Evolutionary conservation across 2,797 vertebrate genomes (phyloP).

Genomic region (Microctenopoma steveboyesi): DNA sequence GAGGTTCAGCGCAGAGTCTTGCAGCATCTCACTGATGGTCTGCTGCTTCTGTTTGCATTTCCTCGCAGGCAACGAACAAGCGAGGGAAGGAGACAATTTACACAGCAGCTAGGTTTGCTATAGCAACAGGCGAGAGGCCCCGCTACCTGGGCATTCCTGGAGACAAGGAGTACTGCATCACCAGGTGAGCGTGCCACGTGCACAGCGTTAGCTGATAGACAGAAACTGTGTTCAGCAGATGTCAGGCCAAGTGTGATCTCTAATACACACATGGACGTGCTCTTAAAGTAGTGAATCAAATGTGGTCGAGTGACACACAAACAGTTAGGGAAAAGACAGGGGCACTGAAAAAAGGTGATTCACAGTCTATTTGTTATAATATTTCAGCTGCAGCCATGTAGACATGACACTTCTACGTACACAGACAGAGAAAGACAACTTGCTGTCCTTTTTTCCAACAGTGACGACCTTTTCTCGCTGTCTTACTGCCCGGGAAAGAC

Average conservation of each 20-base stretch:
- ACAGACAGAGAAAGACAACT: background rate
- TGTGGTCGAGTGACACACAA: background rate
- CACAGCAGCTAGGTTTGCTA: constrained; percentile 89
- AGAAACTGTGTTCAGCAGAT: background rate
- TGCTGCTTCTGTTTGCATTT: constrained; percentile 21
- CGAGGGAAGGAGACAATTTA: constrained; percentile 91
- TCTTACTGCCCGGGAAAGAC: constrained; percentile 95
- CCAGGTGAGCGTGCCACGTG: constrained; percentile 84
- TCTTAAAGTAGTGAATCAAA: background rate
- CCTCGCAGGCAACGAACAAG: constrained; percentile 88
- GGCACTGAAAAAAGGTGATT: background rate
- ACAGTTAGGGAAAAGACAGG: too few relatives aligned
- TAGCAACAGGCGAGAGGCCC: constrained; percentile 94
- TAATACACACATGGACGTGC: background rate
- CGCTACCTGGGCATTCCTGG: constrained; percentile 91
- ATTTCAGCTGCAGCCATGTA: background rate
- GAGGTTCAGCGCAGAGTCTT: background rate
- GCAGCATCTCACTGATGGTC: too few relatives aligned
- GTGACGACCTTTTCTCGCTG: constrained; percentile 96
- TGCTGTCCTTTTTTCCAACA: constrained; percentile 51
- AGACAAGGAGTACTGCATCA: constrained; percentile 95
- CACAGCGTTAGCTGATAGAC: background rate
- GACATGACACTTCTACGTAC: background rate
- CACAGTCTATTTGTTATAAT: background rate
- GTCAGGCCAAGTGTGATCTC: background rate